Evolutionary conservation across 2,797 vertebrate genomes (phyloP), one percentile per base, ranked within the genome.

Genomic region (Anas bernieri): DNA sequence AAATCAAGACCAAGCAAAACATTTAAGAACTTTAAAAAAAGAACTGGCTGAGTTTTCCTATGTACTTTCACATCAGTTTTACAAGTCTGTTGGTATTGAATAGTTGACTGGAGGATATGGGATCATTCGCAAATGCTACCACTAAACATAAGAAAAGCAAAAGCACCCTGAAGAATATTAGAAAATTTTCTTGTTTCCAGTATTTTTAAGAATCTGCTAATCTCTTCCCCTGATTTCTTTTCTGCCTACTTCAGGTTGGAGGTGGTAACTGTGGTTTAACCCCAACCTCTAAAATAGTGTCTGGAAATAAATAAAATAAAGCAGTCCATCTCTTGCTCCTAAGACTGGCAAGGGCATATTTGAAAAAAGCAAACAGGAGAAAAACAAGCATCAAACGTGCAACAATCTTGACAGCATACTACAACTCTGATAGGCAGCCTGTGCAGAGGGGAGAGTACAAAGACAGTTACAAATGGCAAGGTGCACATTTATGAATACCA

Each of bases 381-480:
- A 91, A 92, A 97, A 95, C 92, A 95, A 95, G 63, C 81, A 86
- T 90, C 90, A 93, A 83, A 72, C n/a, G 35, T 73, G 46, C 14
- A 84, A 81, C 54, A 81, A 70, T 41, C 74, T 72, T 79, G 90
- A 92, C 80, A 90, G 67, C 33, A 28, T 56, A 66, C 76, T 37
- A 74, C 30, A 66, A 41, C 28, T 45, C 46, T 88, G 86, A 72
- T 86, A 92, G 82, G 88, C 88, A 94, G 78, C 23, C 50, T 48
- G 62, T 64, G 61, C 73, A 95, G 55, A 93, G 76, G 61, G 61
- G 76, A 92, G 50, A 91, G 77, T 90, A 89, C 86, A 85, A 91
- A 96, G 92, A 94, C 90, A 96, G 70, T 92, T 96, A 96, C 83
- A 93, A 94, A 96, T 86, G 75, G 70, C 74, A 94, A 90, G 56